A percentile compares a stretch with the other conserved stretches of the same genome.
These are phyloP conservation scores for Phaonia tiefii DNA, from an alignment of 2,888 invertebrate genomes.

Conservation along the genomic window DNA sequence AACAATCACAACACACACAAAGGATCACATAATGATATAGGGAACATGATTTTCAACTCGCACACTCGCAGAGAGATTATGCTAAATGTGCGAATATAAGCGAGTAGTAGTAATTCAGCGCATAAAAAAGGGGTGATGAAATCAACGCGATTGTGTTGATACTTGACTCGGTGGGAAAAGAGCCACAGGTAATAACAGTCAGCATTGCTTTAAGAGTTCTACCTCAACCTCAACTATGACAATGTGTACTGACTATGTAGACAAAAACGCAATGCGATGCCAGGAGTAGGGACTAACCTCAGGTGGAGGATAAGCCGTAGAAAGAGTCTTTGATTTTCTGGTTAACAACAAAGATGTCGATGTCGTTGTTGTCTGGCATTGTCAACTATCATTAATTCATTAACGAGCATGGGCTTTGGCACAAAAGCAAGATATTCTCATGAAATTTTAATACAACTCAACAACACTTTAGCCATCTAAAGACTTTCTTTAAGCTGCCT, in stretches of 20 bases:
- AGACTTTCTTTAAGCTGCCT: slow-evolving; percentile 6
- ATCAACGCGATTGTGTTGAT: too few species aligned
- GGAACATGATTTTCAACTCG: not conserved
- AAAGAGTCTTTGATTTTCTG: slow-evolving; percentile 9
- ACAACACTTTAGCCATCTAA: not conserved
- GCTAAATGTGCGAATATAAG: slow-evolving; percentile 18
- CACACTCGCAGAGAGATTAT: slow-evolving; percentile 12
- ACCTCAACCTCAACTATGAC: slow-evolving; percentile 23
- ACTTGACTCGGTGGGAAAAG: too few species aligned
- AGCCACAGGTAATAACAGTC: too few species aligned
- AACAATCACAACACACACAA: slow-evolving; percentile 23
- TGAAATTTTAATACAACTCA: slow-evolving; percentile 18
- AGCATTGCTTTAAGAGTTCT: not conserved
- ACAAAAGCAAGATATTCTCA: slow-evolving; percentile 14
- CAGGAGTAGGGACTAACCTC: not conserved
- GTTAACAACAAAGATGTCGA: not conserved
- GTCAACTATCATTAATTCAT: slow-evolving; percentile 29
- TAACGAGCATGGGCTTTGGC: not conserved
- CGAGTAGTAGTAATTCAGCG: not conserved
- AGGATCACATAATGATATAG: not conserved
- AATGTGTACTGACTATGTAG: slow-evolving; percentile 7
- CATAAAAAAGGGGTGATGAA: slow-evolving; percentile 5
- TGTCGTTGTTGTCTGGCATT: slow-evolving; percentile 11
- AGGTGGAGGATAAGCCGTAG: not conserved
- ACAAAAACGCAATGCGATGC: not conserved